Evolutionary conservation across 30 jellyfish, hydroid and myxozoan species (phyloP), one percentile per base, ranked within the genome.

Genomic region (Turritopsis dohrnii): DNA sequence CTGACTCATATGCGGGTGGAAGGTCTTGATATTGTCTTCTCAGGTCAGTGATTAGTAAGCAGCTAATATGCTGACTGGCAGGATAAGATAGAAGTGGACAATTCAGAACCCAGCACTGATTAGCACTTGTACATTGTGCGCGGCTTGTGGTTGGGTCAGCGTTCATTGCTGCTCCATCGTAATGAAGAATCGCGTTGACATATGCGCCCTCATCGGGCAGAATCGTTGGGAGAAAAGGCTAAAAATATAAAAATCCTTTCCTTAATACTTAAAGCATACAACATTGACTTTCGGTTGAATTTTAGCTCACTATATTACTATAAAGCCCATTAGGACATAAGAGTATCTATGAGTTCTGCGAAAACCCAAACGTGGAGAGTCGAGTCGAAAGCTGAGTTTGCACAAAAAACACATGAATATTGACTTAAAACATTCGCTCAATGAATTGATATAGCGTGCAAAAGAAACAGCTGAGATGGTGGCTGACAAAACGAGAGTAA

Each of bases 11-110:
- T 24, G 28, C 86, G 0, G 96, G 96, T 9, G 95, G 75, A 22
- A 71, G 27, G 53, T 87, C 94, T 9, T 90, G 82, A 54, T 84
- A 71, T 27, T 86, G 85, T 8, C 29, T 23, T 31, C 72, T 79
- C 71, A 89, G 52, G 60, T 92, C 98, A 54, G 93, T 84, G 26
- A 93, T 84, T 19, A 88, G 81, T 29, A 93, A 66, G 76, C 98
- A 93, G n/a, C 30, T 60, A 4, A 85, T 77, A 79, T 52, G 72
- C 30, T 71, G 25, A n/a, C 88, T 88, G 1, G 87, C 79, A 16
- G 98, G 98, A 82, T 83, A 92, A 72, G 74, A 87, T 9, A 66
- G 87, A 65, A 87, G 84, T 21, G 98, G 98, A 72, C 98, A 92
- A 79, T 92, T 92, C 60, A 92, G 53, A 21, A 92, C 98, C 20